phyloP scores from a whole-genome alignment of 2,113 vertebrate species.

The Percina caprodes region DNA sequence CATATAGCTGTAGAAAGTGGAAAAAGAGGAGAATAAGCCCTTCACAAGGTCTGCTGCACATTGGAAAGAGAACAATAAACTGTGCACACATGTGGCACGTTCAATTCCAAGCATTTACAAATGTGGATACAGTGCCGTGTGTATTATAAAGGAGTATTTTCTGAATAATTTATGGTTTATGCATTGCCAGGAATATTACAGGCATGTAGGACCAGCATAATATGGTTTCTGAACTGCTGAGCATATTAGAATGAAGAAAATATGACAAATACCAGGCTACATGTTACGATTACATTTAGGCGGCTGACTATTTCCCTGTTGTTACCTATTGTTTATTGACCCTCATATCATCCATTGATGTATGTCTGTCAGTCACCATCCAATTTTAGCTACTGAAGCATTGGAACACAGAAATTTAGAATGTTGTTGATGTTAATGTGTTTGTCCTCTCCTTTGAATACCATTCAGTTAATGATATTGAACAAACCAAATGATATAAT shows the following conservation, averaged over 20 bases:
- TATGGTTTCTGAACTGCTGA: background rate
- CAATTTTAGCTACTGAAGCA: conserved; percentile 31
- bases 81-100: too few relatives aligned
- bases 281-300: background rate
- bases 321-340: conserved; percentile 32
- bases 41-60: background rate
- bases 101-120: background rate
- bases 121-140: background rate
- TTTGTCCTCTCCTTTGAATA: background rate
- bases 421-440: background rate
- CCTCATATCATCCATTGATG: conserved; percentile 42
- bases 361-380: background rate
- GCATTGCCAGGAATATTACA: background rate
- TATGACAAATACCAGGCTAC: background rate
- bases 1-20: background rate
- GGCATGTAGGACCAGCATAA: background rate
- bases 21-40: background rate
- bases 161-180: background rate
- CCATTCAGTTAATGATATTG: background rate
- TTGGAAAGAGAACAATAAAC: too few relatives aligned
- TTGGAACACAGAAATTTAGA: background rate
- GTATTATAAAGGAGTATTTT: background rate
- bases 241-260: background rate
- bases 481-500: background rate
- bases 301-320: background rate